These are phyloP conservation scores for Trematocara macrostoma DNA, from an alignment of 2,113 vertebrate species.

Conservation along the genomic window DNA sequence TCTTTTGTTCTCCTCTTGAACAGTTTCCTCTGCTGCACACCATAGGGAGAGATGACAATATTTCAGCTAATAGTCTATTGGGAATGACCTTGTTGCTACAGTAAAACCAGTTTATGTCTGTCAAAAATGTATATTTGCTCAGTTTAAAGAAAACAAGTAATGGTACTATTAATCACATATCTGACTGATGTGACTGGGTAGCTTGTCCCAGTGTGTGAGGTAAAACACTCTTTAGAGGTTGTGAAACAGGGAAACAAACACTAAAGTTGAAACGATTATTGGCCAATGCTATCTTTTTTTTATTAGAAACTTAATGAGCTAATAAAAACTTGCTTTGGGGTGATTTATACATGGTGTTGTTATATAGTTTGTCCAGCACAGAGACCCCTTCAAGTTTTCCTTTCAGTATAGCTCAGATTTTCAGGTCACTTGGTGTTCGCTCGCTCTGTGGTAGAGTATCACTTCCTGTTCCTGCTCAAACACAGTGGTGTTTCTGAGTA, in stretches of 20 bases:
- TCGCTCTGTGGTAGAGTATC: too few species aligned
- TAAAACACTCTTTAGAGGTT: neutral
- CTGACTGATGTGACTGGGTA: neutral
- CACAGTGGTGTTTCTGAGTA: too few species aligned
- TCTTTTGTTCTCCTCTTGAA: neutral
- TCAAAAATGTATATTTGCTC: neutral
- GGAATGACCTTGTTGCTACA: neutral
- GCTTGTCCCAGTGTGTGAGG: neutral
- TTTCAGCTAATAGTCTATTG: neutral
- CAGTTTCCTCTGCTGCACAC: neutral
- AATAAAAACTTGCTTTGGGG: neutral
- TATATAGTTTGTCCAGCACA: neutral
- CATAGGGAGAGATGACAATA: neutral
- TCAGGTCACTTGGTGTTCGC: neutral
- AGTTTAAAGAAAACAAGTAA: neutral
- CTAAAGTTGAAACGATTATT: neutral
- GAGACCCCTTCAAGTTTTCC: neutral
- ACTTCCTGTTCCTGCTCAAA: too few species aligned
- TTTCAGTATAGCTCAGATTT: neutral
- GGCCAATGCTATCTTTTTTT: neutral
- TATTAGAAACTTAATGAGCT: neutral
- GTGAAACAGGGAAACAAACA: neutral
- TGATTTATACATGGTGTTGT: neutral
- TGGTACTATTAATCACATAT: neutral
- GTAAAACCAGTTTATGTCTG: neutral